A percentile compares a stretch with the other conserved stretches of the same genome.
Conservation (phyloP, 1,140 invertebrate genomes). For the Ctenoplectra terminalis region DNA sequence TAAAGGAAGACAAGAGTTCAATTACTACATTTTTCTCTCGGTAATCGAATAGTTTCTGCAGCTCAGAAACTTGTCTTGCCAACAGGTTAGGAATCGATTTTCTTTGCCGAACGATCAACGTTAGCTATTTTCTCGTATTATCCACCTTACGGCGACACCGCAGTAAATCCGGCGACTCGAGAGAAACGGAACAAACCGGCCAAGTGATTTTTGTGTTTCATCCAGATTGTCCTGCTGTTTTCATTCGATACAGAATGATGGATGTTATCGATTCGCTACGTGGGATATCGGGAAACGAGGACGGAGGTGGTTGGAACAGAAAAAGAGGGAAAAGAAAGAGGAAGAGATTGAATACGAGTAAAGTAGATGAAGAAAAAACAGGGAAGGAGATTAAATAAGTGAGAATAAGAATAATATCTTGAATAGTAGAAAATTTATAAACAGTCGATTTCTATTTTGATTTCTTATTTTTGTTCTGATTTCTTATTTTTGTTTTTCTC, state of each 20-base stretch:
- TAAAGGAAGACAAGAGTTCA: not conserved
- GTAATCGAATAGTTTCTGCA: not conserved
- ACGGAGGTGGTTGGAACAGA: not conserved
- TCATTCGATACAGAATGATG: conserved; percentile 39
- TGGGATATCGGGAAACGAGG: not conserved
- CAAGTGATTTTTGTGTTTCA: conserved; percentile 35
- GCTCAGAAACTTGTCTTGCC: not conserved
- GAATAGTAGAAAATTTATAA: no score
- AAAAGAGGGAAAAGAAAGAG: not conserved
- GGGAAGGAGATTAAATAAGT: not conserved
- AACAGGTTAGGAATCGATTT: conserved; percentile 44
- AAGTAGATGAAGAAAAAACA: not conserved
- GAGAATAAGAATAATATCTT: no score
- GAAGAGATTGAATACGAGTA: not conserved
- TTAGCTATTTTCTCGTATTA: conserved; percentile 9
- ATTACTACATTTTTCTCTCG: not conserved
- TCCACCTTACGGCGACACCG: not conserved
- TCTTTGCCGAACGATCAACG: no score
- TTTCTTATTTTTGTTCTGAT: no score
- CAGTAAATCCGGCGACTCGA: not conserved
- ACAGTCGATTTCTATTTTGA: no score
- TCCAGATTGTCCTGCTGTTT: not conserved
- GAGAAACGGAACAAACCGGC: not conserved
- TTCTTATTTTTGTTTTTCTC: no score
- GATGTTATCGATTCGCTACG: conserved; percentile 20